Conservation (phyloP, 2,888 invertebrate species). For the Drosophila pullipes region DNA sequence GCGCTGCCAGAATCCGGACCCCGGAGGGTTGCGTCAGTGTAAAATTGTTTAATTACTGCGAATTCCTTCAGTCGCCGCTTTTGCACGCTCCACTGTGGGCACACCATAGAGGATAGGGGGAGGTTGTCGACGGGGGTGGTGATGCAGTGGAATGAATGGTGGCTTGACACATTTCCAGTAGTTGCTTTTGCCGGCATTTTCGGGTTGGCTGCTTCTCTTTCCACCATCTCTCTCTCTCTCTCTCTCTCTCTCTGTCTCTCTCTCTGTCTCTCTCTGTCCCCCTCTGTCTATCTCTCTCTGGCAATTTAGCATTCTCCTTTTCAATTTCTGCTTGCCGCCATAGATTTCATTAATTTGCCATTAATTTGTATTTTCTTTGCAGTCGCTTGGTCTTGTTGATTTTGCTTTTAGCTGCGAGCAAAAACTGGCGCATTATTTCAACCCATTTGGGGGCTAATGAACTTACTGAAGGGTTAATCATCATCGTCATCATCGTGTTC, state of each 20-base stretch:
- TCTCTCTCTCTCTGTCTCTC: conserved; percentile 1
- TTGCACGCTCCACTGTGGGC: conserved; percentile 65
- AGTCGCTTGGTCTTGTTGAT: conserved; percentile 61
- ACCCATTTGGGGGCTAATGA: conserved; percentile 80
- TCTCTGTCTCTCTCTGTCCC: neutral
- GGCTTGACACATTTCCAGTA: conserved; percentile 78
- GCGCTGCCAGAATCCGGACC: conserved; percentile 54
- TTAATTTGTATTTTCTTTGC: conserved; percentile 80
- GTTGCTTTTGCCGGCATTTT: conserved; percentile 65
- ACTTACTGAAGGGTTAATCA: conserved; percentile 58
- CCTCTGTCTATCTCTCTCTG: conserved; percentile 11
- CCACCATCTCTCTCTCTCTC: conserved; percentile 6
- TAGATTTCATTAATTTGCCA: conserved; percentile 80
- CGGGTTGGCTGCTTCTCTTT: conserved; percentile 69
- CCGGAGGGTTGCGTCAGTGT: conserved; percentile 62
- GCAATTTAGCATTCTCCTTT: conserved; percentile 34
- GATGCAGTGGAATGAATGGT: conserved; percentile 44
- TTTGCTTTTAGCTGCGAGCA: conserved; percentile 62
- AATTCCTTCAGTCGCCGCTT: conserved; percentile 71
- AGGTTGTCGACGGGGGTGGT: neutral
- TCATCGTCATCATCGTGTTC: conserved; percentile 19
- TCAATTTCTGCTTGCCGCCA: conserved; percentile 40
- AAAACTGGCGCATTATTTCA: conserved; percentile 74
- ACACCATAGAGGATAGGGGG: neutral
- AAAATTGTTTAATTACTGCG: conserved; percentile 80